Evolutionary conservation across 2,888 invertebrate species (phyloP).

Genomic region (Ashinkailepas kermadecensis): DNA sequence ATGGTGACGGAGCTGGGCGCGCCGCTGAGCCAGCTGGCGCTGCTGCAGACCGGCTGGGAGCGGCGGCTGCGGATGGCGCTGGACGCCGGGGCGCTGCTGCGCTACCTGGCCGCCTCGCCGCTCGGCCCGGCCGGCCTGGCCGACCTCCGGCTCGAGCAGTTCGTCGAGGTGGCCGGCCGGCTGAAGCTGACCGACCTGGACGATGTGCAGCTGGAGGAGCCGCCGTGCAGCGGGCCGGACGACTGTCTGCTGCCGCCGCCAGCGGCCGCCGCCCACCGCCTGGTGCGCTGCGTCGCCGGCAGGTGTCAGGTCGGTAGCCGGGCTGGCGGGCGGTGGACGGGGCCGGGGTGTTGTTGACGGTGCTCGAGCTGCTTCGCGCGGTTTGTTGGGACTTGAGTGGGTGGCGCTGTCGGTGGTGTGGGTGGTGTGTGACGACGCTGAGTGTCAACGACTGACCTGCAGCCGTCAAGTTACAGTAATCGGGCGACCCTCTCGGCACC

Average conservation of each 20-base stretch:
- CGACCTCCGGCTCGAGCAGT: conserved; percentile 26
- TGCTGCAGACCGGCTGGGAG: conserved; percentile 28
- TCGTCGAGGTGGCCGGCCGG: conserved; percentile 17
- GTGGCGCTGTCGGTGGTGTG: too few relatives aligned
- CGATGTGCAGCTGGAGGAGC: conserved; percentile 24
- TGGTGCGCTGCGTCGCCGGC: background rate
- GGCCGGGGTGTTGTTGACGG: too few relatives aligned
- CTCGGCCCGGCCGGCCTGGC: conserved; percentile 22
- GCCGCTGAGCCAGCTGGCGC: conserved; percentile 24
- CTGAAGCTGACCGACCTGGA: conserved; percentile 27
- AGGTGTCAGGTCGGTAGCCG: background rate
- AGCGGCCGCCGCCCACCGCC: background rate
- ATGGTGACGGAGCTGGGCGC: conserved; percentile 28
- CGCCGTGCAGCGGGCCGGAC: background rate
- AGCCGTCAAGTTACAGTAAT: too few relatives aligned
- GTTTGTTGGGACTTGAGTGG: too few relatives aligned
- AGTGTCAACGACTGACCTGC: too few relatives aligned
- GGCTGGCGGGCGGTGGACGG: background rate
- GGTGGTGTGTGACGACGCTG: too few relatives aligned
- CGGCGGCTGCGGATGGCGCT: conserved; percentile 18
- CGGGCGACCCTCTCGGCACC: too few relatives aligned
- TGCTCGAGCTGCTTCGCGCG: too few relatives aligned
- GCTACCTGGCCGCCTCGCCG: conserved; percentile 17
- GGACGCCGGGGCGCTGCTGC: conserved; percentile 22
- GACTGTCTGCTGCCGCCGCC: conserved; percentile 22